phyloP scores from a whole-genome alignment of 2,888 invertebrate species.

The Lochmaea capreae region DNA sequence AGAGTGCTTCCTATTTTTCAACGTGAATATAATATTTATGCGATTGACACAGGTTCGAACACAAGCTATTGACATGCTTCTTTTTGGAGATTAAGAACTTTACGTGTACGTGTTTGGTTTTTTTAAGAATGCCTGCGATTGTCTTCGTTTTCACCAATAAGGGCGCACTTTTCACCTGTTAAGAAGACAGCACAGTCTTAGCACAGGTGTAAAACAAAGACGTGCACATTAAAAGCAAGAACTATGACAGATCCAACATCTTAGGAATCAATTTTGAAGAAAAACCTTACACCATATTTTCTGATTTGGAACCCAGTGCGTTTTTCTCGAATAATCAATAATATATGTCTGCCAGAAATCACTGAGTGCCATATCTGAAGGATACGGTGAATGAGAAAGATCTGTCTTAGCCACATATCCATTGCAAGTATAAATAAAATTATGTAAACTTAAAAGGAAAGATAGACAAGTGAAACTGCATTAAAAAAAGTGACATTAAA shows the following conservation, averaged over 20 bases:
- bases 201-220: constrained; percentile 57
- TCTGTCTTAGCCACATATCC: not conserved
- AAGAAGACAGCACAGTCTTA: constrained; percentile 70
- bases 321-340: too few species aligned
- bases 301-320: too few species aligned
- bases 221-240: constrained; percentile 47
- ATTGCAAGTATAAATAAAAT: constrained; percentile 5
- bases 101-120: constrained; percentile 20
- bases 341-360: too few species aligned
- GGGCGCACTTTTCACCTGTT: constrained; percentile 86
- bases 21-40: constrained; percentile 19
- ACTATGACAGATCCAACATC: constrained; percentile 23
- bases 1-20: constrained; percentile 46
- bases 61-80: constrained; percentile 53
- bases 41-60: constrained; percentile 42
- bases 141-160: constrained; percentile 81
- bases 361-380: too few species aligned
- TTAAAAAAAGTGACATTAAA: not conserved
- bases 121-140: constrained; percentile 62
- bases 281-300: too few species aligned
- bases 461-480: not conserved
- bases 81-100: constrained; percentile 43
- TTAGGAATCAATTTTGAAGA: not conserved
- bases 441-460: not conserved
- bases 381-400: not conserved